Percentiles rank a stretch among this genome's conserved stretches.
Conservation (phyloP, 2,113 vertebrate genomes). For the Podarcis cretensis region DNA sequence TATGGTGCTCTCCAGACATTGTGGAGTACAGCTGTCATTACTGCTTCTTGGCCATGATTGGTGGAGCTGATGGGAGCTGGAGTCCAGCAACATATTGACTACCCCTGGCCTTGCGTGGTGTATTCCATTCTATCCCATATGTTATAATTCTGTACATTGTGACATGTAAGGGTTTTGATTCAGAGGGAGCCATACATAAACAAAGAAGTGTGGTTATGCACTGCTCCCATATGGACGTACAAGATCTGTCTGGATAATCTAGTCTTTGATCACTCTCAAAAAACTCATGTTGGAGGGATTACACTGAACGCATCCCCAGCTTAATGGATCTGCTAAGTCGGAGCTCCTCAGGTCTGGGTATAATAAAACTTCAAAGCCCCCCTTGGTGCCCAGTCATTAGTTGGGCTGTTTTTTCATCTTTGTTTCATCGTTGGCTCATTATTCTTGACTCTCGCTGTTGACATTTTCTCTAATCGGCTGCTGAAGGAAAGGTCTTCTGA, state of each 20-base stretch:
- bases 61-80: too few species aligned
- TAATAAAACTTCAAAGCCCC: conserved; percentile 52
- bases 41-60: too few species aligned
- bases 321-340: background rate
- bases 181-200: background rate
- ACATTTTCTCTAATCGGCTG: conserved; percentile 2
- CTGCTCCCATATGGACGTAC: background rate
- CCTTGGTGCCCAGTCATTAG: conserved; percentile 22
- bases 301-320: background rate
- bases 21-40: too few species aligned
- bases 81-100: too few species aligned
- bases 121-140: background rate
- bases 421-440: background rate
- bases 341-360: conserved; percentile 29
- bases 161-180: background rate
- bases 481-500: background rate
- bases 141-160: background rate
- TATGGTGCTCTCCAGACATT: background rate
- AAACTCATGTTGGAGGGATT: background rate
- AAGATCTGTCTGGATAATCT: conserved; percentile 1
- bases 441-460: conserved; percentile 16
- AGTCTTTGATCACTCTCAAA: background rate
- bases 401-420: conserved; percentile 35
- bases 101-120: background rate
- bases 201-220: background rate